A percentile compares a stretch with the other conserved stretches of the same genome.
phyloP scores from a whole-genome alignment of 2,113 vertebrate species.

The Sebastes schlegelii region DNA sequence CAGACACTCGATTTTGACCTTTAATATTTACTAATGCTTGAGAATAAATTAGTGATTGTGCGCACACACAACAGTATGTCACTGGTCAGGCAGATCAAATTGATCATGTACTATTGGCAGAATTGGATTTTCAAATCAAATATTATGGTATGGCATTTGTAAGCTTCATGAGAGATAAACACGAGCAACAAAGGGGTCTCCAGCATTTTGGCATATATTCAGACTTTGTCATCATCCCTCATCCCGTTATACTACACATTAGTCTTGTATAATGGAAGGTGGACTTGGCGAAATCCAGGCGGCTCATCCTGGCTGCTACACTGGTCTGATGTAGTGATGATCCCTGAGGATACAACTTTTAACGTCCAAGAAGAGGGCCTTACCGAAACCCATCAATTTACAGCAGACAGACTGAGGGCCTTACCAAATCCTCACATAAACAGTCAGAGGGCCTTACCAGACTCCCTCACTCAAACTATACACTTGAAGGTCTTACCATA shows the following conservation, averaged over 20 bases:
- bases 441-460: conserved; percentile 66
- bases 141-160: neutral
- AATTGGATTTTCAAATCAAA: neutral
- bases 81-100: neutral
- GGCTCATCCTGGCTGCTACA: conserved; percentile 63
- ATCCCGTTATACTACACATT: conserved; percentile 23
- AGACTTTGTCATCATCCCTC: neutral
- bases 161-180: conserved; percentile 21
- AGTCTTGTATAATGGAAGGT: conserved; percentile 46
- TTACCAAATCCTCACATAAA: conserved; percentile 32
- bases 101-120: neutral
- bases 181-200: neutral
- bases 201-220: neutral
- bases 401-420: conserved; percentile 41
- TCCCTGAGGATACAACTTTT: conserved; percentile 34
- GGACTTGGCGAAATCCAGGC: conserved; percentile 49
- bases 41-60: neutral
- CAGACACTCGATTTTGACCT: neutral
- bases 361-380: conserved; percentile 51
- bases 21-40: neutral
- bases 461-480: conserved; percentile 30
- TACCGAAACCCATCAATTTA: conserved; percentile 51
- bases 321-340: conserved; percentile 60
- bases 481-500: conserved; percentile 56
- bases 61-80: neutral